Base-by-base conservation (phyloP, 2,888 invertebrate genomes). In the Bruchidius siliquastri region DNA sequence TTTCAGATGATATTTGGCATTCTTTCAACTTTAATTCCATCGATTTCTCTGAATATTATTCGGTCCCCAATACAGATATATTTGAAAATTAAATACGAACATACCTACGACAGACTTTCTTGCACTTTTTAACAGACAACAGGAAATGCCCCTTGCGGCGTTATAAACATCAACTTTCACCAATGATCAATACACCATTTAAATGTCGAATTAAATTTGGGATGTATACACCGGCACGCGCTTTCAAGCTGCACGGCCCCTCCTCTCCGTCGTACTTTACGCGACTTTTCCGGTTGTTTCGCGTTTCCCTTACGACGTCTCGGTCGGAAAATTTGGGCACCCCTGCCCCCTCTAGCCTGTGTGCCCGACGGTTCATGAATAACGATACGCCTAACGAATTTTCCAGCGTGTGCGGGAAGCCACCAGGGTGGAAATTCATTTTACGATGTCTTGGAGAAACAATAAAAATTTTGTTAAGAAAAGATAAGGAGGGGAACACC, bases 281-380 rank as follows among this genome's bases (percentile, higher is more conserved):
- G 73, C 77, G 74, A 76, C 74, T 79, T 77, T 78, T 77, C 78
- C 79, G 77, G 74, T 78, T 76, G 77, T 79, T 79, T 78, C 73
- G 75, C 77, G 70, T 74, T 76, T 78, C 78, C 78, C 74, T 74
- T 76, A 75, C 74, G 72, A 71, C 76, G 76, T 73, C 66, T 67
- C 72, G 72, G 72, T 71, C 71, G 26, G 49, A 70, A 72, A 73
- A 71, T 74, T 71, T 71, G 70, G 75, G 66, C 68, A 67, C 68
- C 49, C 69, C 67, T 67, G 30, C 68, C 68, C 22, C 68, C 22
- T 20, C 68, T 21, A 49, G 21, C 21, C 68, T 0, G 68, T 68
- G 68, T 68, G 68, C 68, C 22, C 22, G 22, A 6, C 22, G 21
- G 30, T 72, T 74, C 74, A 74, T 75, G 77, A 78, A 77, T 77